These are phyloP conservation scores for Drosophila stalkeri DNA, from an alignment of 2,888 invertebrate genomes.

Conservation along the genomic window DNA sequence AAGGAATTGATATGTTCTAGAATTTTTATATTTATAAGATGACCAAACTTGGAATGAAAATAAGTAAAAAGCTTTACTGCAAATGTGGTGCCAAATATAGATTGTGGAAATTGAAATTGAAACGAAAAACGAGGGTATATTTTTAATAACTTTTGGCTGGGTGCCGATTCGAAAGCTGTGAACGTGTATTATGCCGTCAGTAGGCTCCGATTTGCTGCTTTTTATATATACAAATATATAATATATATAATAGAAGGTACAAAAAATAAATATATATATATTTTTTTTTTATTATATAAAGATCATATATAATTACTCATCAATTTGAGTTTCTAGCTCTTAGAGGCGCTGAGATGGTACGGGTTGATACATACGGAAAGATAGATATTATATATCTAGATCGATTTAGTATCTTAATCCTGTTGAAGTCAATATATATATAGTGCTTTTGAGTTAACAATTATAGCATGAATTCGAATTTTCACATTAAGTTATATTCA, in stretches of 20 bases:
- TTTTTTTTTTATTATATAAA: not conserved
- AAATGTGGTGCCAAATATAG: constrained; percentile 5
- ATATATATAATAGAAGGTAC: not conserved
- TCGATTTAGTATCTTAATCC: not conserved
- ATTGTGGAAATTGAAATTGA: constrained; percentile 5
- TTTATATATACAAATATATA: not conserved
- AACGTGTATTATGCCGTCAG: constrained; percentile 2
- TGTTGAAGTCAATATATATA: not conserved
- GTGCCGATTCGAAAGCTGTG: constrained; percentile 1
- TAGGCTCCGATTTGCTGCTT: not conserved
- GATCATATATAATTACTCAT: not conserved
- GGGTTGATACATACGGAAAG: too few relatives aligned
- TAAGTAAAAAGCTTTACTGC: constrained; percentile 2
- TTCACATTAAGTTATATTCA: not conserved
- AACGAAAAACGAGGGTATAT: constrained; percentile 3
- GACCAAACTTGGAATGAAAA: constrained; percentile 8
- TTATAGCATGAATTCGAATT: not conserved
- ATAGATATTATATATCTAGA: not conserved
- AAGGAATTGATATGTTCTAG: not conserved
- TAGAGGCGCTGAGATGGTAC: not conserved
- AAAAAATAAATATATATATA: not conserved
- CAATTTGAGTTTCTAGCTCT: not conserved
- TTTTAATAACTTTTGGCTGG: constrained; percentile 12
- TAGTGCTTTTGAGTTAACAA: not conserved
- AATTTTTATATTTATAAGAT: constrained; percentile 1